Base-by-base conservation (phyloP, 2,113 vertebrate genomes). In the Gyps fulvus region DNA sequence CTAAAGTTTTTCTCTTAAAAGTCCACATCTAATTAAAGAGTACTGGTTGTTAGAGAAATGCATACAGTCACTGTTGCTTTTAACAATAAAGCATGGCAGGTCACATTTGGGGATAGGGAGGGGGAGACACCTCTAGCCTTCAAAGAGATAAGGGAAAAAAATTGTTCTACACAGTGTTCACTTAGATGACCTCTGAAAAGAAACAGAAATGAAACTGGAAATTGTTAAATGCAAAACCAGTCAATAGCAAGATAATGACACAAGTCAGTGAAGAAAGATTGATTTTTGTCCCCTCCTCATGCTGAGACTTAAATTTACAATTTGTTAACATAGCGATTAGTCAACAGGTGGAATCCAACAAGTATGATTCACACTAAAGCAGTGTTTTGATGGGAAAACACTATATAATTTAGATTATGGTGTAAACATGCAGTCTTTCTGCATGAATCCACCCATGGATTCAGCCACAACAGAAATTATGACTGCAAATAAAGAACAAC, bases 311-410 rank as follows among this genome's bases (percentile, higher is more conserved):
- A 65, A 85, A 94, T 89, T 63, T 89, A 83, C 40, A 62, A 87
- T 93, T 97, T 94, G 38, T 85, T 95, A 93, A 94, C 19, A 69
- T 11, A 69, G 57, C 0, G 3, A 85, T 84, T 90, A 89, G 76
- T 71, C 23, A 90, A 90, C 52, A 94, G 67, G 89, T 87, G 27
- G 36, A 97, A 91, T 93, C 23, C 62, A 95, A 58, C n/a, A 55
- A 89, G 50, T 47, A 34, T 50, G 66, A 72, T 81, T 94, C 83
- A 80, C 22, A n/a, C 32, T 67, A 43, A 84, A 84, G 38, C 12
- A 17, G 32, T 66, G 38, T 80, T 87, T 90, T 87, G n/a, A 77
- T 47, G 82, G 49, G 77, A 89, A 91, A 87, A 13, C 23, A 52
- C 38, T 47, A 29, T 49, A 65, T 65, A 58, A 84, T 83, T 92